Evolutionary conservation across 37 sponge, comb jelly and placozoan species (phyloP).

Genomic region (Trichoplax adhaerens): DNA sequence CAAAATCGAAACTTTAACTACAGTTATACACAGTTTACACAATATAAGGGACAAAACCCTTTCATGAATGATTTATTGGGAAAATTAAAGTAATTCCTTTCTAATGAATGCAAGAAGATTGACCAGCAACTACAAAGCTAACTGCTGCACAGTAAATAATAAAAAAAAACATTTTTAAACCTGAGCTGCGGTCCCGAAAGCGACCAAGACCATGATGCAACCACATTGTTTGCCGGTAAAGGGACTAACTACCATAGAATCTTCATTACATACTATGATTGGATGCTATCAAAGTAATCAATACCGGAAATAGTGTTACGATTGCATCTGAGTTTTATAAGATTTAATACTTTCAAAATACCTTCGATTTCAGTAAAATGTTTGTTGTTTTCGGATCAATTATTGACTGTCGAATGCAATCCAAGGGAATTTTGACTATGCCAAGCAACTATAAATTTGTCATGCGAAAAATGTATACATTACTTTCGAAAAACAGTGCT

Average conservation of each 20-base stretch:
- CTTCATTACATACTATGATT: slow-evolving; percentile 14
- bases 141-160: slow-evolving; percentile 33
- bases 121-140: background rate
- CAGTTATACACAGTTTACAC: background rate
- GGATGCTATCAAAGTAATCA: background rate
- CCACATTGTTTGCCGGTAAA: slow-evolving; percentile 36
- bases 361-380: slow-evolving; percentile 29
- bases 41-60: too few relatives aligned
- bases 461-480: background rate
- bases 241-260: slow-evolving; percentile 53
- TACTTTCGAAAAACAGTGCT: background rate
- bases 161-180: slow-evolving; percentile 27
- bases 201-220: slow-evolving; percentile 33
- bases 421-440: slow-evolving; percentile 61
- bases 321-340: background rate
- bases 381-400: slow-evolving; percentile 10
- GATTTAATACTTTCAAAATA: background rate
- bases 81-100: too few relatives aligned
- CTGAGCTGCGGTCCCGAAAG: slow-evolving; percentile 43
- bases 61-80: too few relatives aligned
- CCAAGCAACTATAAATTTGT: slow-evolving; percentile 43
- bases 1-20: background rate
- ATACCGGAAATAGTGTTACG: background rate
- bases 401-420: slow-evolving; percentile 56
- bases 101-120: too few relatives aligned